Conservation (phyloP, 2,888 invertebrate genomes). For the Agrochola macilenta region DNA sequence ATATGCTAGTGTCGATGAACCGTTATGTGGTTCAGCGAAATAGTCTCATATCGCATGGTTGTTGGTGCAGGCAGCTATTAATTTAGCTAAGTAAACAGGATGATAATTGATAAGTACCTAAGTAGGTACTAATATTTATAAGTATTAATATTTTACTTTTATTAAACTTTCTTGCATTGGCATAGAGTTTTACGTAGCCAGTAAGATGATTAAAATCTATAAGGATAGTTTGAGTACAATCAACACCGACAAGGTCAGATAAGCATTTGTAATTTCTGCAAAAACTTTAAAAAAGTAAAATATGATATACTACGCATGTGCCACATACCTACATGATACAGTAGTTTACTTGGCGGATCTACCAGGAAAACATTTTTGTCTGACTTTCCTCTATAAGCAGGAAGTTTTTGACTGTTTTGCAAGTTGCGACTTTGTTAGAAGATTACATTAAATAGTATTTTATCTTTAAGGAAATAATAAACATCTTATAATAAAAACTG, state of each 20-base stretch:
- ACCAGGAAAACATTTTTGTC: slow-evolving; percentile 31
- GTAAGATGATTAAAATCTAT: background rate
- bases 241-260: background rate
- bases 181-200: background rate
- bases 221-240: background rate
- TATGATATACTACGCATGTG: background rate
- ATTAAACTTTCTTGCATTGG: background rate
- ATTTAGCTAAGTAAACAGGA: background rate
- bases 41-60: background rate
- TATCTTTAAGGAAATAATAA: background rate
- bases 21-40: slow-evolving; percentile 9
- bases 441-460: background rate
- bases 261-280: background rate
- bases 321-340: background rate
- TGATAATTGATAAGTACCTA: background rate
- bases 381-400: slow-evolving; percentile 18
- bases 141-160: background rate
- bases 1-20: slow-evolving; percentile 44
- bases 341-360: background rate
- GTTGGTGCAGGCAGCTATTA: background rate
- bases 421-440: background rate
- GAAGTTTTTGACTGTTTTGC: slow-evolving; percentile 2
- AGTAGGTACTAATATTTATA: no score
- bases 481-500: background rate
- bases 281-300: background rate